Base-by-base conservation (phyloP, 53 echinoderm and acorn worm species). In the Crossaster papposus region DNA sequence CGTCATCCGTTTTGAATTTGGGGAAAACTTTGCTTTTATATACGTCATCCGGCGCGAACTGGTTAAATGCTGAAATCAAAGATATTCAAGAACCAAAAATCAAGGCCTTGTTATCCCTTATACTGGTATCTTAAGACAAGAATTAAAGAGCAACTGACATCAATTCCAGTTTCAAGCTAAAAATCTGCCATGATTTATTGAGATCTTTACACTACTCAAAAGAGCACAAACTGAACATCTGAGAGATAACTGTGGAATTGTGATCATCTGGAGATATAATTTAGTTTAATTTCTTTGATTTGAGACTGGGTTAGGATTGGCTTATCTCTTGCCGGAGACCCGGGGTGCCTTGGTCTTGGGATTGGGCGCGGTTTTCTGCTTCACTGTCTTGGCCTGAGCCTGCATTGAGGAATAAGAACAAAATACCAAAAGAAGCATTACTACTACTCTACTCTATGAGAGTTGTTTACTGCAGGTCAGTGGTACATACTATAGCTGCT, bases 301-400 rank as follows among this genome's bases (percentile, higher is more conserved):
- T 29, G 33, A 15, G 36, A 71, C 2, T 71, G 71, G 36, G 18
- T 15, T 20, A 74, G 44, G 9, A 44, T 35, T 14, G 75, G 24
- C 71, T 92, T 90, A 96, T 90, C 96, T 92, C 92, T 96, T 96
- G 81, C 96, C 96, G 62, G 95, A 92, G 30, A 96, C 92, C 37
- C 96, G 87, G 4, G 96, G 96, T 14, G 95, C 93, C 71, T 95
- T 65, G 31, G 93, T 64, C 77, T 95, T 96, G 64, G 91, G 86
- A 72, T 94, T 94, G 30, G 75, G 76, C 4, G 90, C 88, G 38
- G 90, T 92, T 81, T 91, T 90, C 83, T 91, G 78, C 71, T 93
- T 91, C 38, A 52, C 80, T 32, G 52, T 58, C 68, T 85, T 83
- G 77, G 84, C 32, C 44, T 83, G 83, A 7, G 82, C 31, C 93